Base-by-base conservation (phyloP, 2,797 vertebrate genomes). In the Pampus argenteus region DNA sequence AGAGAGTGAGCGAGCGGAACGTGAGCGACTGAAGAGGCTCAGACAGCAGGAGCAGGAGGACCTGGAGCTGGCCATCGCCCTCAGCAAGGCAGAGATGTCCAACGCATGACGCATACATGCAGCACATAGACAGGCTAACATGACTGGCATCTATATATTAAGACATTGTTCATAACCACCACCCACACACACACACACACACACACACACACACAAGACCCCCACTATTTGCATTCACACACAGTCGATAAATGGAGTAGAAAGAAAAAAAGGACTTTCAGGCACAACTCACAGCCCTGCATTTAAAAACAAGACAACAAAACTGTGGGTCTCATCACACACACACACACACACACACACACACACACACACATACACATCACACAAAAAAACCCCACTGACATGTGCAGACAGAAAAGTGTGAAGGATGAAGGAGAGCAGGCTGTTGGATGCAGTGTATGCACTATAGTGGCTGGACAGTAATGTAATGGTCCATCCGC, bases 41-140 rank as follows among this genome's bases (percentile, higher is more conserved):
- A 86, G 96, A 42, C 95, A 96, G 70, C 98, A 98, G 88, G 98
- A 99, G 23, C 97, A 99, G 88, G 98, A 99, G 67, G 98, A 99
- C 85, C 94, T 99, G 68, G 98, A 98, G 88, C 81, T 99, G 84
- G 98, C 98, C 87, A 99, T 99, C 49, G 98, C 98, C 0, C 97
- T 99, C 86, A 99, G 98, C 94, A 99, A 98, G 92, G 97, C 98
- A 0, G 98, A 99, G 92, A 99, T 99, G 98, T 97, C 97, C 10
- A 94, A 94, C 15, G 94, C 96, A 62, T 98, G 95, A 96, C 70
- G 9, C 23, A 79, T 9, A 74, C 52, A 74, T 63, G 52, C 40
- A 38, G 6, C 23, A 2, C 1, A 1, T 31, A 60, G 45, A 59
- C 58, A 62, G 22, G 25, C 45, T 70, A 60, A 77, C 51, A 56